These are phyloP conservation scores for Chelidonichthys spinosus DNA, from an alignment of 2,797 vertebrate genomes.

Conservation along the genomic window DNA sequence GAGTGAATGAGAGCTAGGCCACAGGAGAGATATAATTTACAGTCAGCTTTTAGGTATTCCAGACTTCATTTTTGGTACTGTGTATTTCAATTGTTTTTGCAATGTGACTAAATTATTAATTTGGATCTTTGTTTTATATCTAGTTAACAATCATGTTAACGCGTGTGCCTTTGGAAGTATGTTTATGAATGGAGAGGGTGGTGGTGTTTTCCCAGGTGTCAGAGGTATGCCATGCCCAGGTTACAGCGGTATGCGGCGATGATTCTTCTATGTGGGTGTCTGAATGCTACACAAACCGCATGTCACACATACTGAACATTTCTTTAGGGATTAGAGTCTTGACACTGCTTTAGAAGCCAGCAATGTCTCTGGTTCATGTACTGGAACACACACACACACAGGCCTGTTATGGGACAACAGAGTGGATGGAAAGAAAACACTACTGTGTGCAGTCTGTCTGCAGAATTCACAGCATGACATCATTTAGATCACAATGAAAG, in stretches of 20 bases:
- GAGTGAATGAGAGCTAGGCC: not conserved
- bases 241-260: conserved; percentile 14
- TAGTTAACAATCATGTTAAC: not conserved
- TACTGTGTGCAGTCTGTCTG: not conserved
- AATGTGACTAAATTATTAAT: not conserved
- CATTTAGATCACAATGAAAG: not conserved
- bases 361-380: conserved; percentile 25
- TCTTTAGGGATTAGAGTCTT: conserved; percentile 60
- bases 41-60: not conserved
- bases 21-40: not conserved
- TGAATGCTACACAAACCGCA: conserved; percentile 52
- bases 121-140: no score
- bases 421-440: conserved; percentile 25
- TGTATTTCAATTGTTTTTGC: not conserved
- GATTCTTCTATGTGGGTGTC: conserved; percentile 28
- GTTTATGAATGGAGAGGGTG: conserved; percentile 1
- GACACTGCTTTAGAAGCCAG: conserved; percentile 34
- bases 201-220: conserved; percentile 26
- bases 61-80: not conserved
- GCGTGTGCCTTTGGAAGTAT: not conserved
- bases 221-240: conserved; percentile 2
- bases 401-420: not conserved
- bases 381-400: conserved; percentile 16
- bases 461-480: not conserved
- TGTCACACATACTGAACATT: conserved; percentile 72